Evolutionary conservation across 2,888 invertebrate genomes (phyloP).

Genomic region (Myopa tessellatipennis): DNA sequence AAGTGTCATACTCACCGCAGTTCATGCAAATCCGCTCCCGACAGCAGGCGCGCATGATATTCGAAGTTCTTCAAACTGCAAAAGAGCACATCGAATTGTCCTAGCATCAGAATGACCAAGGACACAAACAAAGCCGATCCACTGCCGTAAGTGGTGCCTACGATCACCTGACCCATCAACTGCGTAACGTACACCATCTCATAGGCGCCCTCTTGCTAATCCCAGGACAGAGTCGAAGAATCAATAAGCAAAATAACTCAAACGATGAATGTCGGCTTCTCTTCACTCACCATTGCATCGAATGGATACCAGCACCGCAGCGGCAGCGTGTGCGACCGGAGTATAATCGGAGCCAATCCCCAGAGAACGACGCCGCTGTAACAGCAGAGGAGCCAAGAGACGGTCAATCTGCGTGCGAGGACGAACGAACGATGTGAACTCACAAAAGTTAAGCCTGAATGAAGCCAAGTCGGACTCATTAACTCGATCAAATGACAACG

Average conservation of each 20-base stretch:
- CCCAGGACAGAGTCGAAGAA: neutral
- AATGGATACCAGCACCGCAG: conserved; percentile 65
- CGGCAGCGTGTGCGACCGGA: conserved; percentile 55
- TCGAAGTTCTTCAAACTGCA: conserved; percentile 65
- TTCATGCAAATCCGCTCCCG: conserved; percentile 46
- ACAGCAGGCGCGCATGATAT: conserved; percentile 54
- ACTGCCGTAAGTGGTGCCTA: conserved; percentile 53
- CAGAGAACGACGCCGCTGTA: conserved; percentile 55
- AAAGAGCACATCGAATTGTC: conserved; percentile 64
- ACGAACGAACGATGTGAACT: conserved; percentile 50
- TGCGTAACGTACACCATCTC: conserved; percentile 56
- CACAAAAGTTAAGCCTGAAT: conserved; percentile 55
- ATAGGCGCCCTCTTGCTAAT: conserved; percentile 51
- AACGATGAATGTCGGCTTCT: neutral
- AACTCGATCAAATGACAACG: neutral
- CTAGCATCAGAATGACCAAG: conserved; percentile 55
- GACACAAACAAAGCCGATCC: conserved; percentile 64
- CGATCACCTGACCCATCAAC: conserved; percentile 58
- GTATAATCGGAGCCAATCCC: conserved; percentile 57
- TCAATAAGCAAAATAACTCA: neutral
- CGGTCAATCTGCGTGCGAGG: conserved; percentile 49
- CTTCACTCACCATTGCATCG: conserved; percentile 54
- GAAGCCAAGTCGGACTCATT: conserved; percentile 31
- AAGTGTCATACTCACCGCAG: conserved; percentile 51
- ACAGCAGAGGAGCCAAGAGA: conserved; percentile 56